phyloP scores from a whole-genome alignment of 2,113 vertebrate genomes.

The Rhinichthys klamathensis region DNA sequence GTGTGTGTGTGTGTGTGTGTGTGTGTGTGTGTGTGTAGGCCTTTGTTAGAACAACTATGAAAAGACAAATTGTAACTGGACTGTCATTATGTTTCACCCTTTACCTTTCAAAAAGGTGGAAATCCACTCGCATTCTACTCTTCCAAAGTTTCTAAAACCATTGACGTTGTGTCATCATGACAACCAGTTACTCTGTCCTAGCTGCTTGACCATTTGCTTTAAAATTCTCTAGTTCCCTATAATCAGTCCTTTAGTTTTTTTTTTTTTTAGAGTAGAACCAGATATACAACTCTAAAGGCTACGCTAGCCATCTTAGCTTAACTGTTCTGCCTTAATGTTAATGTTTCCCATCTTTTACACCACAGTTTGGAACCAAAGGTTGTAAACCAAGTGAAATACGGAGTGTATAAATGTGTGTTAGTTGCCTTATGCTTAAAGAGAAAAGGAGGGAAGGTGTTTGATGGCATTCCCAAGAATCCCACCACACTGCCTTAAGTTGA shows the following conservation, averaged over 20 bases:
- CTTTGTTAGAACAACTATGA: conserved; percentile 8
- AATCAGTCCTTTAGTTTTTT: not conserved
- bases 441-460: not conserved
- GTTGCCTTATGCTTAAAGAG: conserved; percentile 55
- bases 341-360: conserved; percentile 43
- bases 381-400: conserved; percentile 42
- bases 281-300: conserved; percentile 12
- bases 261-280: conserved; percentile 19
- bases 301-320: conserved; percentile 24
- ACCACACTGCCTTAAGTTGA: conserved; percentile 60
- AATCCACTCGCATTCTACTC: not conserved
- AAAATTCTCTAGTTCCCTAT: not conserved
- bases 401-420: conserved; percentile 47
- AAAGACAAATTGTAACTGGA: conserved; percentile 42
- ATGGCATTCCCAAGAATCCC: conserved; percentile 40
- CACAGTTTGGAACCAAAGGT: conserved; percentile 58
- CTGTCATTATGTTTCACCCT: conserved; percentile 20
- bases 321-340: conserved; percentile 60
- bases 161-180: too few species aligned
- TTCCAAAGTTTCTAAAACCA: conserved; percentile 22
- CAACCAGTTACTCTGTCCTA: conserved; percentile 45
- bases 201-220: conserved; percentile 25
- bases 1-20: too few species aligned
- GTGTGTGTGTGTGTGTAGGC: conserved; percentile 29
- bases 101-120: not conserved